A percentile compares a stretch with the other conserved stretches of the same genome.
Evolutionary conservation across 1,140 invertebrate genomes (phyloP).

Genomic region (Neodiprion virginianus): DNA sequence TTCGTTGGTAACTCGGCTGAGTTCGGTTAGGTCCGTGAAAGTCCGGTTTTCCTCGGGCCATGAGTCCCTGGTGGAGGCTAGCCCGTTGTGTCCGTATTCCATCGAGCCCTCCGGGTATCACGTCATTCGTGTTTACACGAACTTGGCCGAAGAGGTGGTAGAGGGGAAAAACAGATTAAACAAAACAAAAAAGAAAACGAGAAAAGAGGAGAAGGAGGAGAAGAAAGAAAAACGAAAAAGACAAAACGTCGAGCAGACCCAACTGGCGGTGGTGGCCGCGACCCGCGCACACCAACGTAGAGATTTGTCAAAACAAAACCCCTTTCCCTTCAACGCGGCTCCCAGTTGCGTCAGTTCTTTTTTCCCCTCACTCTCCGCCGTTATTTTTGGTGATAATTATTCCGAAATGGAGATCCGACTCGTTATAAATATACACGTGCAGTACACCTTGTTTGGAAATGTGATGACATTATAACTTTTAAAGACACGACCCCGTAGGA

Average conservation of each 20-base stretch:
- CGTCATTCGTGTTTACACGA: conserved; percentile 54
- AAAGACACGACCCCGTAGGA: neutral
- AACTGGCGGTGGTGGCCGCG: conserved; percentile 1
- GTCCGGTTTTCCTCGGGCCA: neutral
- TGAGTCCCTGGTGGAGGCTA: conserved; percentile 1
- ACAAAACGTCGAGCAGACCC: conserved; percentile 26
- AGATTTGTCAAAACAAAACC: conserved; percentile 55
- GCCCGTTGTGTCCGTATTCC: conserved; percentile 2
- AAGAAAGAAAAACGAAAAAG: conserved; percentile 5
- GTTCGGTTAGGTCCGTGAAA: neutral
- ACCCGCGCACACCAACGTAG: conserved; percentile 31
- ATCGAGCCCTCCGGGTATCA: conserved; percentile 46
- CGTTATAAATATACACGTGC: too few species aligned
- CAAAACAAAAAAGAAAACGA: conserved; percentile 12
- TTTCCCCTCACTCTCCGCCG: too few species aligned
- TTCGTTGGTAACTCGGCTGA: too few species aligned
- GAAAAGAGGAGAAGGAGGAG: neutral
- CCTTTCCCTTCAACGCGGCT: conserved; percentile 37
- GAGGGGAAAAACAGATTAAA: conserved; percentile 21
- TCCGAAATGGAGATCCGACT: neutral
- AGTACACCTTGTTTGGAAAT: too few species aligned
- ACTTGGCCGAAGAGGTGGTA: conserved; percentile 30
- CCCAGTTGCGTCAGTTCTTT: too few species aligned
- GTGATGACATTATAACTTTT: too few species aligned
- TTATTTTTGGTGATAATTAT: too few species aligned